Base-by-base conservation (phyloP, 2,888 invertebrate species). In the Disparrhopalites patrizii region DNA sequence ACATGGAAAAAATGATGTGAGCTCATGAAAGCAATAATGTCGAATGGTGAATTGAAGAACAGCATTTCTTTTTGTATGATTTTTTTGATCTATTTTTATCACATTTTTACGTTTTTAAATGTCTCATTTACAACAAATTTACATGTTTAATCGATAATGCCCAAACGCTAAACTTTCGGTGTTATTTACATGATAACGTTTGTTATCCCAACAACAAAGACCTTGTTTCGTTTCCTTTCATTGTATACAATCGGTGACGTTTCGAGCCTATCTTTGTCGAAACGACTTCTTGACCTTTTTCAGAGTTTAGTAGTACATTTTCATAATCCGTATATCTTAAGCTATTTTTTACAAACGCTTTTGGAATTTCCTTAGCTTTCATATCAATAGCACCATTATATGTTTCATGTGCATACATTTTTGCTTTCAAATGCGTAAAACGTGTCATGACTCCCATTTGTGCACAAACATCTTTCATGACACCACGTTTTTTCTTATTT, bases 401-500 rank as follows among this genome's bases (percentile, higher is more conserved):
- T 4, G 25, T 10, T n/a, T 30, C 18, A 31, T 36, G 18, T 10
- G 47, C n/a, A 40, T 61, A 61, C 47, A 61, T 30, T 61, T 61
- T 47, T 15, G 61, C 38, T 20, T 50, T 61, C 3, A 25, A 13
- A 4, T 71, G 76, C 5, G 75, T 70, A 63, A 76, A 68, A 67
- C 77, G 75, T 18, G 63, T 57, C 55, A 76, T 74, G 13, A 72
- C 70, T 8, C n/a, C n/a, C n/a, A n/a, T n/a, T n/a, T n/a, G n/a
- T n/a, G n/a, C n/a, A n/a, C n/a, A n/a, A n/a, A n/a, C n/a, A n/a
- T n/a, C n/a, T n/a, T n/a, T n/a, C n/a, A n/a, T n/a, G n/a, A n/a
- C n/a, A n/a, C n/a, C n/a, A n/a, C n/a, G n/a, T n/a, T n/a, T n/a
- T n/a, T n/a, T n/a, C n/a, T n/a, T n/a, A n/a, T n/a, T n/a, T n/a